These are phyloP conservation scores for Psophia crepitans DNA, from an alignment of 2,113 vertebrate species.

Conservation along the genomic window DNA sequence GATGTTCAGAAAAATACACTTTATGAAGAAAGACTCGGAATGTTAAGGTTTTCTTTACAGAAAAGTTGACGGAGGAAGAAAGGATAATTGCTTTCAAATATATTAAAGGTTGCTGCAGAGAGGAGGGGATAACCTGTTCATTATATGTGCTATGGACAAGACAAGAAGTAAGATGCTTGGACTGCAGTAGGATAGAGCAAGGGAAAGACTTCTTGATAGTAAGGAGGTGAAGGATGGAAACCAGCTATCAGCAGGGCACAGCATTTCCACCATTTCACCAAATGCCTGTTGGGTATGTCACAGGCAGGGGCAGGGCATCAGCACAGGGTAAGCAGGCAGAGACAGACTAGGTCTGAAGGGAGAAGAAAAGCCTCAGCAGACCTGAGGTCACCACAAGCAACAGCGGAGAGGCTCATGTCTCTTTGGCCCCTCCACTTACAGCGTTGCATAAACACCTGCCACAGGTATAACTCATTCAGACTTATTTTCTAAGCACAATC, in stretches of 20 bases:
- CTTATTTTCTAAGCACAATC: not conserved
- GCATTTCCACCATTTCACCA: not conserved
- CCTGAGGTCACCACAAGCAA: accelerated
- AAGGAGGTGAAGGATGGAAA: not conserved
- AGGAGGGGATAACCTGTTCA: not conserved
- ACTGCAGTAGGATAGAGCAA: not conserved
- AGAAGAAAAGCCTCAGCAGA: not conserved
- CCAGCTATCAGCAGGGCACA: not conserved
- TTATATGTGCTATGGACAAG: not conserved
- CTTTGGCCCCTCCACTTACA: not conserved
- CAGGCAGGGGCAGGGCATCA: not conserved
- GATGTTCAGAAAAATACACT: not conserved
- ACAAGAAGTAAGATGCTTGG: not conserved
- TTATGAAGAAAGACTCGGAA: not conserved
- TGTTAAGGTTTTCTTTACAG: not conserved
- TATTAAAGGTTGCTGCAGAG: not conserved
- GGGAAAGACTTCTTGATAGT: not conserved
- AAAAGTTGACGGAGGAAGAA: not conserved
- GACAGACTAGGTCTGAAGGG: not conserved
- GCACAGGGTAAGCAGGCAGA: not conserved
- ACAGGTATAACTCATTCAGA: not conserved
- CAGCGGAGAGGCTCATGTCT: accelerated
- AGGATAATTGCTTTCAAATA: not conserved
- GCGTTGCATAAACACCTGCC: not conserved
- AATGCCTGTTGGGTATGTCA: not conserved